Conservation (phyloP, 2,113 vertebrate species). For the Thamnaconus septentrionalis region DNA sequence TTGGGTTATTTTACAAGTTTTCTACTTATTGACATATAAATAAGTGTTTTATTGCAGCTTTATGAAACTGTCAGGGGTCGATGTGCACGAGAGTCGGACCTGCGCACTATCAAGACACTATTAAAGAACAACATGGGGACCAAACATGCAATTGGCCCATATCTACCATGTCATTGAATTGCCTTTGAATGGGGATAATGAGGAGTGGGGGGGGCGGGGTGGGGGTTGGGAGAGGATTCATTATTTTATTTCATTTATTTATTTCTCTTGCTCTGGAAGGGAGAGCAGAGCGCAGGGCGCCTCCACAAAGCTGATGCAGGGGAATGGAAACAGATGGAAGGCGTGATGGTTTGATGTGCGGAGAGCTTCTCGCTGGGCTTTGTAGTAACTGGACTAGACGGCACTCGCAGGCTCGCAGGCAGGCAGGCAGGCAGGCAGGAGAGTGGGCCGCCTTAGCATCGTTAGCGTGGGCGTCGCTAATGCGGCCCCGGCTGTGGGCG, state of each 20-base stretch:
- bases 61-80: too few relatives aligned
- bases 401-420: constrained; percentile 36
- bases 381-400: constrained; percentile 61
- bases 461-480: too few relatives aligned
- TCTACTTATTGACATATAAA: too few relatives aligned
- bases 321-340: constrained; percentile 70
- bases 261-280: background rate
- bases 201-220: constrained; percentile 37
- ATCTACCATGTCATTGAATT: constrained; percentile 44
- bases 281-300: constrained; percentile 55
- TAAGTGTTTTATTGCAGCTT: too few relatives aligned
- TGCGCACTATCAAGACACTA: constrained; percentile 28
- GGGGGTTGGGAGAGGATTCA: constrained; percentile 59
- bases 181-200: constrained; percentile 59
- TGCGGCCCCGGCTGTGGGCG: constrained; percentile 25
- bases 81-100: background rate
- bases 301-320: constrained; percentile 59
- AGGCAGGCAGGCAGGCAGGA: too few relatives aligned
- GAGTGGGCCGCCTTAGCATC: too few relatives aligned
- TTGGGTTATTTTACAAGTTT: too few relatives aligned
- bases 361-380: constrained; percentile 67
- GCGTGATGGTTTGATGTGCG: constrained; percentile 72
- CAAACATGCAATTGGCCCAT: constrained; percentile 16
- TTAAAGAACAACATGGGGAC: constrained; percentile 26
- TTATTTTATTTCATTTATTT: constrained; percentile 61